These are phyloP conservation scores for Mustelus asterias DNA, from an alignment of 2,113 vertebrate genomes.

Conservation along the genomic window DNA sequence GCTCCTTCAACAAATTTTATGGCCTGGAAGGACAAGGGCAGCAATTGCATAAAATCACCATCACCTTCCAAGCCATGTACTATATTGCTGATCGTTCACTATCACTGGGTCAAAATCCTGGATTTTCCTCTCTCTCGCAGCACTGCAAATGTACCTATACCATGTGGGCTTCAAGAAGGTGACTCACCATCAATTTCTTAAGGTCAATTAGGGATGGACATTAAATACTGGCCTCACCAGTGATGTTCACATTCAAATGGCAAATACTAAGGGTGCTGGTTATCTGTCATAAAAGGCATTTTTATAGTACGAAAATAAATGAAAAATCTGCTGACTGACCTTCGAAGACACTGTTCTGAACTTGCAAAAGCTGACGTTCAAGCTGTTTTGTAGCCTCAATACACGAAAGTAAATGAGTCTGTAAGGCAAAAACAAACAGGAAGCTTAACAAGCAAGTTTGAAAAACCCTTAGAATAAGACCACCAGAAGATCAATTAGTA, in stretches of 20 bases:
- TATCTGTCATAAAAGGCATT: background rate
- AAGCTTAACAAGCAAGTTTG: background rate
- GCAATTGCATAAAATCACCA: too few species aligned
- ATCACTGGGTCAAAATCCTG: background rate
- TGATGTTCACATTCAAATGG: background rate
- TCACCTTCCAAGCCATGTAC: too few species aligned
- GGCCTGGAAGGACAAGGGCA: too few species aligned
- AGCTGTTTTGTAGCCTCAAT: constrained; percentile 37
- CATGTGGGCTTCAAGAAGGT: background rate
- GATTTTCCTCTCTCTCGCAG: background rate
- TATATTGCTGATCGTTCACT: too few species aligned
- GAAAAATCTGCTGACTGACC: constrained; percentile 18
- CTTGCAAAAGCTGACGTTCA: constrained; percentile 37
- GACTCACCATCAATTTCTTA: background rate
- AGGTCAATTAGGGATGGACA: background rate
- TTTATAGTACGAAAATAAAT: background rate
- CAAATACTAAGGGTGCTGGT: background rate
- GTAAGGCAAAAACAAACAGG: background rate
- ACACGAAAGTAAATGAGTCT: constrained; percentile 28
- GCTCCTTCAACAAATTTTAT: too few species aligned
- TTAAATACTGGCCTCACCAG: background rate
- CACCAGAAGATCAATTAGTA: background rate
- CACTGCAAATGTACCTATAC: background rate
- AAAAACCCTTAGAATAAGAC: background rate
- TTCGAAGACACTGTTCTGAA: constrained; percentile 38